Evolutionary conservation across 2,888 invertebrate genomes (phyloP).

Genomic region (Agriopis leucophaearia): DNA sequence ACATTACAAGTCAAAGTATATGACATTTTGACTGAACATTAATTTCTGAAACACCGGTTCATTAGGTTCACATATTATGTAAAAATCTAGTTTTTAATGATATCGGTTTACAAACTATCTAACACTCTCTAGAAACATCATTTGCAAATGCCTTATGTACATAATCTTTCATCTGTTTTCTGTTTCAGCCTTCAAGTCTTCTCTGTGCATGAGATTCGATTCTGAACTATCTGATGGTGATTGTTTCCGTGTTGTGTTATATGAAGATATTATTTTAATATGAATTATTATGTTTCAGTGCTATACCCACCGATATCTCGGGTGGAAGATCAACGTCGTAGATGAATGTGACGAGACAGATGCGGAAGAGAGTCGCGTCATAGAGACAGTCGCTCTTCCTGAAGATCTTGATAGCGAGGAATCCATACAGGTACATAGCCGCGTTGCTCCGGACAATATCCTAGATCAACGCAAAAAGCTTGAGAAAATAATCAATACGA

Average conservation of each 20-base stretch:
- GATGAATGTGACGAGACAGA: slow-evolving; percentile 91
- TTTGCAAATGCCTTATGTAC: slow-evolving; percentile 63
- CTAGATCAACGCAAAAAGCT: slow-evolving; percentile 75
- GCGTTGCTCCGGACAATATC: slow-evolving; percentile 88
- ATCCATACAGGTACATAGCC: slow-evolving; percentile 89
- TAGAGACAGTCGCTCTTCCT: slow-evolving; percentile 70
- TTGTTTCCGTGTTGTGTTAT: slow-evolving; percentile 41
- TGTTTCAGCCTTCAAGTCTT: slow-evolving; percentile 85
- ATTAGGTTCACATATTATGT: slow-evolving; percentile 2
- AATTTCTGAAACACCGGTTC: not conserved
- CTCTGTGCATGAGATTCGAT: slow-evolving; percentile 79
- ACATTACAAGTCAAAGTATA: slow-evolving; percentile 30
- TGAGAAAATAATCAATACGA: slow-evolving; percentile 81
- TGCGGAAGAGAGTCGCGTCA: slow-evolving; percentile 84
- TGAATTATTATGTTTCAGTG: slow-evolving; percentile 87
- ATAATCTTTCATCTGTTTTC: slow-evolving; percentile 82
- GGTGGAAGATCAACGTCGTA: slow-evolving; percentile 97
- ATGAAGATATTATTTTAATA: slow-evolving; percentile 12
- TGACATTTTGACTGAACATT: slow-evolving; percentile 38
- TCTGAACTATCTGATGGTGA: slow-evolving; percentile 66
- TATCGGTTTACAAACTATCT: slow-evolving; percentile 11
- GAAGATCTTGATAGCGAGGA: slow-evolving; percentile 76
- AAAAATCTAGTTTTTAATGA: not conserved
- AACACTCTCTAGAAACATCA: slow-evolving; percentile 33
- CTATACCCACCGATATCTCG: slow-evolving; percentile 96